phyloP scores from a whole-genome alignment of 2,888 invertebrate genomes.

The Cerceris rybyensis region DNA sequence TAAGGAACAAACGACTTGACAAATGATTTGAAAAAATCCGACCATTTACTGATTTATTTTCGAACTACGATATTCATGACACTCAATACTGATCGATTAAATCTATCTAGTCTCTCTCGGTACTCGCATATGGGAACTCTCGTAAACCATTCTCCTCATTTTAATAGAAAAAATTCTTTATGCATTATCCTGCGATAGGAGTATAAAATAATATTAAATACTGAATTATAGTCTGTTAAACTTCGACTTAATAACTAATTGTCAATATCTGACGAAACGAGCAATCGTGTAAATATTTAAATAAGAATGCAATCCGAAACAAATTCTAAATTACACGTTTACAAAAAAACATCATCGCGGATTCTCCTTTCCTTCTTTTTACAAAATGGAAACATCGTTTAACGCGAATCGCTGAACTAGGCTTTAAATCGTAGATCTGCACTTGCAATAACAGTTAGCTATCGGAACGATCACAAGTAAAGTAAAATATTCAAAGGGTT shows the following conservation, averaged over 20 bases:
- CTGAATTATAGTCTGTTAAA: conserved; percentile 63
- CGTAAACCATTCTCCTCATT: conserved; percentile 17
- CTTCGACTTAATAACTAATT: conserved; percentile 64
- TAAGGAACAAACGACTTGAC: conserved; percentile 31
- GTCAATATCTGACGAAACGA: conserved; percentile 63
- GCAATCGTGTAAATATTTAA: conserved; percentile 61
- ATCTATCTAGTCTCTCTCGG: conserved; percentile 30
- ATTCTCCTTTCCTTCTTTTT: conserved; percentile 34
- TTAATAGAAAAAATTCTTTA: conserved; percentile 39
- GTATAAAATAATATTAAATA: conserved; percentile 68
- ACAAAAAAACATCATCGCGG: conserved; percentile 53
- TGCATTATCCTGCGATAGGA: conserved; percentile 59
- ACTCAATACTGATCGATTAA: conserved; percentile 42
- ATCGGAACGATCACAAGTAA: conserved; percentile 43
- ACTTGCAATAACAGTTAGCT: conserved; percentile 42
- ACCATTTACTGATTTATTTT: conserved; percentile 27
- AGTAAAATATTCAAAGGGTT: conserved; percentile 38
- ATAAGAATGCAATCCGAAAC: conserved; percentile 56
- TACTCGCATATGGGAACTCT: conserved; percentile 33
- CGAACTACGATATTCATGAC: conserved; percentile 18
- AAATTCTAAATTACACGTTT: conserved; percentile 57
- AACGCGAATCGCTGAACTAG: conserved; percentile 33
- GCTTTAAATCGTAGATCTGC: conserved; percentile 21
- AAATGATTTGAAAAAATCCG: conserved; percentile 37
- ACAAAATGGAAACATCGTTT: conserved; percentile 44